Conservation (phyloP, 2,797 vertebrate genomes). For the Hoplostethus atlanticus region DNA sequence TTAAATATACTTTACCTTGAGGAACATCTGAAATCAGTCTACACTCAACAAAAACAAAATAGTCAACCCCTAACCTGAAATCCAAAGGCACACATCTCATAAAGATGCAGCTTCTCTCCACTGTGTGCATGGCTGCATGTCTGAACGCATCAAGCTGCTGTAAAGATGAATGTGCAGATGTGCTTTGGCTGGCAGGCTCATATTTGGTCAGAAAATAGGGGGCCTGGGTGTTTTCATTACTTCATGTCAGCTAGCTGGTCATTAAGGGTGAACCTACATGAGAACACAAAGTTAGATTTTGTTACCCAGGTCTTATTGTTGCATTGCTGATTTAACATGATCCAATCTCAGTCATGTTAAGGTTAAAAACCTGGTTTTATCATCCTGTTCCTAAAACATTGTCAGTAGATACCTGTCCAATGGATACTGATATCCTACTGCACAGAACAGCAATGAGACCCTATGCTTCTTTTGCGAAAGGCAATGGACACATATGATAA, state of each 20-base stretch:
- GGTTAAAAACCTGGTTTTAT: neutral
- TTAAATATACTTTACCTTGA: conserved; percentile 31
- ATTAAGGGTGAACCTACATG: conserved; percentile 8
- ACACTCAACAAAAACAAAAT: conserved; percentile 34
- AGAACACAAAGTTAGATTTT: neutral
- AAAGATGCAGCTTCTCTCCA: conserved; percentile 61
- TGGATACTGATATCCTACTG: neutral
- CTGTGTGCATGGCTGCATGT: conserved; percentile 25
- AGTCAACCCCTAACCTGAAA: conserved; percentile 33
- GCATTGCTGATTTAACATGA: conserved; percentile 19
- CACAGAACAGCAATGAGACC: too few species aligned
- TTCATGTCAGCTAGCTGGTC: neutral
- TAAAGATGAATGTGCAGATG: conserved; percentile 22
- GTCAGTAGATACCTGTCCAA: conserved; percentile 7
- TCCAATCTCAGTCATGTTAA: neutral
- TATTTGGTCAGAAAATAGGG: conserved; percentile 44
- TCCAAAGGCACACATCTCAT: conserved; percentile 69
- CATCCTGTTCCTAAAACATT: neutral
- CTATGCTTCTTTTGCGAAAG: neutral
- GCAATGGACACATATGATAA: neutral
- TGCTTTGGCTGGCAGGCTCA: conserved; percentile 12
- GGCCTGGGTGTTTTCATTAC: neutral
- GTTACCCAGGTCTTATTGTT: conserved; percentile 14
- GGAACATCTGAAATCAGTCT: conserved; percentile 10
- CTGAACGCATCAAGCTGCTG: conserved; percentile 23